A percentile compares a stretch with the other conserved stretches of the same genome.
phyloP scores from a whole-genome alignment of 1,140 invertebrate species.

The Macrostomum lignano region DNA sequence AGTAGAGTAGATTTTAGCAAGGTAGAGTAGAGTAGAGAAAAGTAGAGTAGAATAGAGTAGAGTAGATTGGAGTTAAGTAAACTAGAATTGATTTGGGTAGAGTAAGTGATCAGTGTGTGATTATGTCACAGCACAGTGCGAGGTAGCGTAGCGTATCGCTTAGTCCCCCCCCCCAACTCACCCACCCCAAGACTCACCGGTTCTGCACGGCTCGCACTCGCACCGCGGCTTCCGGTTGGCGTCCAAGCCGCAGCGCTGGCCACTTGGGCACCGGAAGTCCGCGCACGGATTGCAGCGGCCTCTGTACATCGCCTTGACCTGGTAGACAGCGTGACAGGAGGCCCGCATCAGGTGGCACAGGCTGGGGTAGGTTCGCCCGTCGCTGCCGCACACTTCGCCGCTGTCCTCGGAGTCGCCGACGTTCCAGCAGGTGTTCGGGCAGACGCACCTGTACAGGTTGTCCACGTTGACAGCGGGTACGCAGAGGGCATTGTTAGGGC shows the following conservation, averaged over 20 bases:
- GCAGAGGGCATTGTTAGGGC: slow-evolving; percentile 3
- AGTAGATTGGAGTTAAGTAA: no score
- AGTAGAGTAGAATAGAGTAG: no score
- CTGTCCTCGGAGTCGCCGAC: slow-evolving; percentile 4
- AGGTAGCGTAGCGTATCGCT: no score
- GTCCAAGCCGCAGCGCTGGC: not conserved
- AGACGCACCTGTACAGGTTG: not conserved
- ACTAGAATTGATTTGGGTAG: no score
- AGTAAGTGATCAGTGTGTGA: no score
- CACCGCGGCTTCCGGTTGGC: not conserved
- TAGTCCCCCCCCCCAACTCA: no score
- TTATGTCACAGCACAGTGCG: no score
- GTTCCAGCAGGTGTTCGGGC: slow-evolving; percentile 1
- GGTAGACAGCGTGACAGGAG: not conserved
- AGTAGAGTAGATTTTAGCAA: no score
- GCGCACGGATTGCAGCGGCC: not conserved
- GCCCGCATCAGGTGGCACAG: slow-evolving; percentile 3
- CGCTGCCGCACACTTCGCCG: slow-evolving; percentile 2
- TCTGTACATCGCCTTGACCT: not conserved
- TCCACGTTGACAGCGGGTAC: not conserved
- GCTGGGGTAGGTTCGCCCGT: not conserved
- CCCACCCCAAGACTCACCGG: no score
- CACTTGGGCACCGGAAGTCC: not conserved
- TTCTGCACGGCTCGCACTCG: not conserved
- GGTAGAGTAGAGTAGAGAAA: no score